These are phyloP conservation scores for Megaceryle maxima DNA, from an alignment of 2,113 vertebrate species.

Conservation along the genomic window DNA sequence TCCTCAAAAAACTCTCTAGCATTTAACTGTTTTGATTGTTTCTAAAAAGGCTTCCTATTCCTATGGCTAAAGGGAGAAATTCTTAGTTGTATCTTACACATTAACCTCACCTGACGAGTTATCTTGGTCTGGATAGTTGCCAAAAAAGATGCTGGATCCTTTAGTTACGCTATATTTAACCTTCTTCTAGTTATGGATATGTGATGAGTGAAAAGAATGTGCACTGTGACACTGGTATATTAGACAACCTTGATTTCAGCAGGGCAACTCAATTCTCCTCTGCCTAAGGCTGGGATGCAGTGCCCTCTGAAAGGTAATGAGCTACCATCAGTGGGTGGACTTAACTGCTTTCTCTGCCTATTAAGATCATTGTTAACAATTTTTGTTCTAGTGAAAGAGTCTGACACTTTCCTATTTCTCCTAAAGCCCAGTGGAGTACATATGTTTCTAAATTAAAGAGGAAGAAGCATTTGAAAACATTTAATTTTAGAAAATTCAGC, in stretches of 20 bases:
- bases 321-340: background rate
- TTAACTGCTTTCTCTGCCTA: background rate
- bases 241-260: background rate
- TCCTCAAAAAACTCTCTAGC: background rate
- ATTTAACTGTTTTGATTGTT: background rate
- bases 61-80: background rate
- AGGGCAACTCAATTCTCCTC: background rate
- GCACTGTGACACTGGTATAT: background rate
- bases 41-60: background rate
- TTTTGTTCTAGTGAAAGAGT: background rate
- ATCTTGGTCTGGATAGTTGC: accelerated
- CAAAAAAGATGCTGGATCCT: background rate
- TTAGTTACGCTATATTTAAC: background rate
- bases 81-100: background rate
- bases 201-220: background rate
- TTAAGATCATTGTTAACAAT: background rate
- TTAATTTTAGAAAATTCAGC: background rate
- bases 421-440: background rate
- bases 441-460: background rate
- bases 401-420: background rate
- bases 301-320: background rate
- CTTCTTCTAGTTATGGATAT: background rate
- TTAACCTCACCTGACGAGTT: background rate
- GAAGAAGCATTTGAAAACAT: background rate
- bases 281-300: background rate